Evolutionary conservation across 2,888 invertebrate species (phyloP).

Genomic region (Rutpela maculata): DNA sequence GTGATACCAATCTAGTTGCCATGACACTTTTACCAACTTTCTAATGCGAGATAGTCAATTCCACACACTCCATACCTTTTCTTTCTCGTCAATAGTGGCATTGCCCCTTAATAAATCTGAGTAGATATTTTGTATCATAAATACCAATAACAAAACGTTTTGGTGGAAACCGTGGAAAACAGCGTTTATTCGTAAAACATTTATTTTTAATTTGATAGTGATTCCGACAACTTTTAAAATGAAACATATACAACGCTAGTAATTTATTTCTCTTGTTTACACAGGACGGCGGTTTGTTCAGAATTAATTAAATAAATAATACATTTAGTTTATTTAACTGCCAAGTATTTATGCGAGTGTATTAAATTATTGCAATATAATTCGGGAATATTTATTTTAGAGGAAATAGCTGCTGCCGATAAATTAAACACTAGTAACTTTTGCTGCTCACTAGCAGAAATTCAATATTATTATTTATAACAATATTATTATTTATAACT

Average conservation of each 20-base stretch:
- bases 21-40: too few species aligned
- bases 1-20: too few species aligned
- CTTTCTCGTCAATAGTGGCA: too few species aligned
- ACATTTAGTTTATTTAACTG: constrained; percentile 17
- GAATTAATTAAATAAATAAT: not conserved
- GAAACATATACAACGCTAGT: not conserved
- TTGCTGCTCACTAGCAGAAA: not conserved
- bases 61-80: too few species aligned
- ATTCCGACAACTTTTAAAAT: not conserved
- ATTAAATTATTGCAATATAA: constrained; percentile 33
- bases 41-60: too few species aligned
- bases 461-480: too few species aligned
- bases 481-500: too few species aligned
- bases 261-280: constrained; percentile 20
- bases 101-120: too few species aligned
- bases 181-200: not conserved
- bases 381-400: constrained; percentile 37
- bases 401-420: constrained; percentile 26
- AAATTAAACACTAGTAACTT: constrained; percentile 8
- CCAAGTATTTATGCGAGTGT: constrained; percentile 17
- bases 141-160: too few species aligned
- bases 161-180: too few species aligned
- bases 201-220: not conserved
- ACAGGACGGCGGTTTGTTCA: not conserved
- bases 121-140: too few species aligned